phyloP scores from a whole-genome alignment of 1,140 invertebrate species.

The Antheraea mylitta region DNA sequence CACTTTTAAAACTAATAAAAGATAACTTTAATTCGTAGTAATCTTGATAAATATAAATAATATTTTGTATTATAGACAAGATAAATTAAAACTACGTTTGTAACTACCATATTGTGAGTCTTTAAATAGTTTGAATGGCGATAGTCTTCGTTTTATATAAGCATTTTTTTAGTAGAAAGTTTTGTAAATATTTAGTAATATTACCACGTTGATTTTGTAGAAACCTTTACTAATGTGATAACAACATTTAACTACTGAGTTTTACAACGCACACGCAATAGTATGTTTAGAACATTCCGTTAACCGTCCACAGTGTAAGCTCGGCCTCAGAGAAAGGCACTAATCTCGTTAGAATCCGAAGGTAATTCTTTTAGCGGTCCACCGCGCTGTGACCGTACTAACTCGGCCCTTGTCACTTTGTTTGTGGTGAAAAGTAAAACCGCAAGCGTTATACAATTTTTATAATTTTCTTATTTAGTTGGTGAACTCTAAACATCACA shows the following conservation, averaged over 20 bases:
- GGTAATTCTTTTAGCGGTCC: conserved; percentile 38
- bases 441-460: neutral
- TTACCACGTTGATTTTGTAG: neutral
- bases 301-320: conserved; percentile 13
- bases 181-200: neutral
- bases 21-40: too few species aligned
- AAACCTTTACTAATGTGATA: neutral
- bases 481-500: neutral
- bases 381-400: neutral
- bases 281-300: conserved; percentile 3
- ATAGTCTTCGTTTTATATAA: neutral
- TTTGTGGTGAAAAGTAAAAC: neutral
- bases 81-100: too few species aligned
- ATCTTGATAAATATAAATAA: too few species aligned
- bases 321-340: conserved; percentile 17
- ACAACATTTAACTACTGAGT: neutral
- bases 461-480: neutral
- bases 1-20: too few species aligned
- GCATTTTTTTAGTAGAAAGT: neutral
- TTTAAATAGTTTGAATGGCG: too few species aligned
- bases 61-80: too few species aligned
- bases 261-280: neutral
- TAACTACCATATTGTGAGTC: too few species aligned
- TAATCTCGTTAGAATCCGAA: conserved; percentile 37
- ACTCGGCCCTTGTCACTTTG: conserved; percentile 31